Conservation (phyloP, 2,113 vertebrate genomes). For the Ceuthmochares aereus region DNA sequence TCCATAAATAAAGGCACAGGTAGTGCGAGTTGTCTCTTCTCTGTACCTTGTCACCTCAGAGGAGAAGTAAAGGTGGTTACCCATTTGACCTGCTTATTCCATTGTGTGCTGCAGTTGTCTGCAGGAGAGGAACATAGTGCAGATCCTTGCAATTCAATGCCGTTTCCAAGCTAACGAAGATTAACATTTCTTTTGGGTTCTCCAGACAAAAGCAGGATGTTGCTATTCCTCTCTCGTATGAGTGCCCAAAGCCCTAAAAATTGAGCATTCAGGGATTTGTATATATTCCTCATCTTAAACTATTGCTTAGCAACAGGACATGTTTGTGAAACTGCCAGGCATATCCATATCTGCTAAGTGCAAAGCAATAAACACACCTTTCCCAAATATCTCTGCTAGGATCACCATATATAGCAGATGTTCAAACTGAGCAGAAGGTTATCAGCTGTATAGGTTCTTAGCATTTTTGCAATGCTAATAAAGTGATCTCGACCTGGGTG, state of each 20-base stretch:
- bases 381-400: background rate
- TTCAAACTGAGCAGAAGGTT: background rate
- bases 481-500: background rate
- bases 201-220: background rate
- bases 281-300: conserved; percentile 7
- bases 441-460: background rate
- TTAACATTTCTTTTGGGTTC: background rate
- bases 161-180: background rate
- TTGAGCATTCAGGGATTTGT: background rate
- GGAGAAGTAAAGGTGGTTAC: background rate
- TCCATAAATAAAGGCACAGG: background rate
- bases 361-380: conserved; percentile 49
- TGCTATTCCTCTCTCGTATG: background rate
- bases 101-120: background rate
- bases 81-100: background rate
- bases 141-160: background rate
- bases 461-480: background rate
- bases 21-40: background rate
- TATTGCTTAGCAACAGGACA: conserved; percentile 56
- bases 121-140: background rate
- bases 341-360: background rate
- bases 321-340: conserved; percentile 20
- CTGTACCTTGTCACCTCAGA: background rate
- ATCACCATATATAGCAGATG: background rate
- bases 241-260: background rate